Evolutionary conservation across 2,797 vertebrate species (phyloP).

Genomic region (Melanotaenia parkinsoni): DNA sequence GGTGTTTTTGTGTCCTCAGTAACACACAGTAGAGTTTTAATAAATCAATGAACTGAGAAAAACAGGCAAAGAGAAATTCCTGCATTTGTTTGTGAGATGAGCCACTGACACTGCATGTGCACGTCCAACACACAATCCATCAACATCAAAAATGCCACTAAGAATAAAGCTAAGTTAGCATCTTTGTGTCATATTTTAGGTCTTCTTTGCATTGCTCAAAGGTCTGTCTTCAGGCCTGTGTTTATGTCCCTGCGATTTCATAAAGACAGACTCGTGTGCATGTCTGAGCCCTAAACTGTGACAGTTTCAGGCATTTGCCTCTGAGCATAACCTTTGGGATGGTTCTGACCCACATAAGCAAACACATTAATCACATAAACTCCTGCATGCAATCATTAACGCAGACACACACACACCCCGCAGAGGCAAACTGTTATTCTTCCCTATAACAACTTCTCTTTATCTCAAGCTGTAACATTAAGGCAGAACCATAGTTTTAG

Average conservation of each 20-base stretch:
- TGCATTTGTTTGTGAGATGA: slow-evolving; percentile 7
- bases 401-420: neutral
- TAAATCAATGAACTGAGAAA: neutral
- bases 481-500: neutral
- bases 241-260: slow-evolving; percentile 66
- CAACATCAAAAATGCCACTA: slow-evolving; percentile 23
- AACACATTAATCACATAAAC: slow-evolving; percentile 51
- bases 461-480: neutral
- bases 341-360: slow-evolving; percentile 54
- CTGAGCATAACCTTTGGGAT: slow-evolving; percentile 60
- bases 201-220: slow-evolving; percentile 46
- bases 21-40: neutral
- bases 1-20: neutral
- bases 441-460: slow-evolving; percentile 26
- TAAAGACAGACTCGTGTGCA: slow-evolving; percentile 59
- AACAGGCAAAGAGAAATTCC: neutral
- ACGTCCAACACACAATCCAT: slow-evolving; percentile 3
- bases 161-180: slow-evolving; percentile 33
- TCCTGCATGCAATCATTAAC: slow-evolving; percentile 47
- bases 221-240: slow-evolving; percentile 50
- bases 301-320: slow-evolving; percentile 69
- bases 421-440: slow-evolving; percentile 10
- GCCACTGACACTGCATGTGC: neutral
- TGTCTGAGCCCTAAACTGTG: slow-evolving; percentile 51
- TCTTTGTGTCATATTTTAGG: slow-evolving; percentile 45